phyloP scores from a whole-genome alignment of 2,113 vertebrate species.

The Rhizomys pruinosus region DNA sequence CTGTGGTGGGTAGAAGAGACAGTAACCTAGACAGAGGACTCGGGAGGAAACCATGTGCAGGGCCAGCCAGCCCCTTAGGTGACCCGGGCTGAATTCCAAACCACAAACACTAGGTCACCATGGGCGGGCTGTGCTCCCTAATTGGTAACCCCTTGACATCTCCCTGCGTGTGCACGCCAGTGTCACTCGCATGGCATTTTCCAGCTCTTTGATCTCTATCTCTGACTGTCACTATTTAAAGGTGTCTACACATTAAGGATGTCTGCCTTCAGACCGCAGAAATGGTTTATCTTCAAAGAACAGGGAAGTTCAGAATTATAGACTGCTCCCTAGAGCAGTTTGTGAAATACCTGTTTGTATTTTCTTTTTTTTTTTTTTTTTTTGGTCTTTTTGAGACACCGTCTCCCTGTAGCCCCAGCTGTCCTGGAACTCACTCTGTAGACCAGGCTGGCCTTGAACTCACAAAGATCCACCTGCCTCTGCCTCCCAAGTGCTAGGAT shows the following conservation, averaged over 20 bases:
- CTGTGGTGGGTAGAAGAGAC: background rate
- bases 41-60: background rate
- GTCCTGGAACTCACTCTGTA: too few species aligned
- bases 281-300: constrained; percentile 2
- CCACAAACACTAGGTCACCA: too few species aligned
- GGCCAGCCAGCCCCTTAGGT: background rate
- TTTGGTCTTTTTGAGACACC: too few species aligned
- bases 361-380: too few species aligned
- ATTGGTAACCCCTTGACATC: too few species aligned
- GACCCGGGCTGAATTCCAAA: background rate
- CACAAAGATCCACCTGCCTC: too few species aligned
- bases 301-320: constrained; percentile 32
- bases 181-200: background rate
- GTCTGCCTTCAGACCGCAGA: background rate
- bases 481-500: too few species aligned
- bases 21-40: background rate
- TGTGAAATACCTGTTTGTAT: constrained; percentile 30
- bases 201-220: constrained; percentile 2
- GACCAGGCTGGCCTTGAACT: too few species aligned
- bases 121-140: too few species aligned
- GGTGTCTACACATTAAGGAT: background rate
- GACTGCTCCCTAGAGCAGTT: constrained; percentile 17
- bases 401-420: too few species aligned
- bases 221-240: constrained; percentile 46
- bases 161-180: too few species aligned